Conservation (phyloP, 2,888 invertebrate genomes). For the Dynastes tityus region DNA sequence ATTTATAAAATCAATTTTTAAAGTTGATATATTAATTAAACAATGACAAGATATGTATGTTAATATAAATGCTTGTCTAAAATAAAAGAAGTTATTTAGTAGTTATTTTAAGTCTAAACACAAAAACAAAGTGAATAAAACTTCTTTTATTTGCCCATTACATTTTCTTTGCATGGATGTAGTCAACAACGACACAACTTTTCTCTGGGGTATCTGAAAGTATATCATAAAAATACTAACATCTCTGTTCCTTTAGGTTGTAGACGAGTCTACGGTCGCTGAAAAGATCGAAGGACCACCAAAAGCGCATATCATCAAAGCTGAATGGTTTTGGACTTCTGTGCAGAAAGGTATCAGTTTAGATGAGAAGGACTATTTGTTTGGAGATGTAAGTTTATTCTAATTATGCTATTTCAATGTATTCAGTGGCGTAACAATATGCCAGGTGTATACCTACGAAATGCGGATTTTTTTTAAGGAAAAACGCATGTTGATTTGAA, state of each 20-base stretch:
- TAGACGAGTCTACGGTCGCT: conserved; percentile 85
- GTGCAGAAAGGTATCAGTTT: conserved; percentile 96
- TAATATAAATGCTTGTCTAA: conserved; percentile 39
- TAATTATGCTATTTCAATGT: background rate
- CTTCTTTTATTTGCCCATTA: conserved; percentile 33
- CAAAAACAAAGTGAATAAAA: background rate
- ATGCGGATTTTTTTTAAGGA: no score
- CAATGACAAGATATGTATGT: conserved; percentile 6
- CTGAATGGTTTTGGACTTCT: conserved; percentile 99
- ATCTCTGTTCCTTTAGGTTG: conserved; percentile 76
- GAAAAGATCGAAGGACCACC: conserved; percentile 77
- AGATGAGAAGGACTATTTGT: conserved; percentile 91
- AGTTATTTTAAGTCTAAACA: conserved; percentile 6
- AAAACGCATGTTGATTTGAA: no score
- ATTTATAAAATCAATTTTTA: no score
- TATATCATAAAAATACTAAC: conserved; percentile 50
- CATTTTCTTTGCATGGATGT: conserved; percentile 48
- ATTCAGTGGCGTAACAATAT: no score
- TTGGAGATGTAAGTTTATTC: conserved; percentile 82
- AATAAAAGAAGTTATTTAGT: conserved; percentile 36
- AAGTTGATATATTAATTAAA: background rate
- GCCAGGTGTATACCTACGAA: no score
- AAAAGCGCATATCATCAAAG: conserved; percentile 86
- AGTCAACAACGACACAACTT: conserved; percentile 37
- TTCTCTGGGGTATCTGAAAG: conserved; percentile 40